Conservation (phyloP, 2,888 invertebrate species). For the Ecdyonurus torrentis region DNA sequence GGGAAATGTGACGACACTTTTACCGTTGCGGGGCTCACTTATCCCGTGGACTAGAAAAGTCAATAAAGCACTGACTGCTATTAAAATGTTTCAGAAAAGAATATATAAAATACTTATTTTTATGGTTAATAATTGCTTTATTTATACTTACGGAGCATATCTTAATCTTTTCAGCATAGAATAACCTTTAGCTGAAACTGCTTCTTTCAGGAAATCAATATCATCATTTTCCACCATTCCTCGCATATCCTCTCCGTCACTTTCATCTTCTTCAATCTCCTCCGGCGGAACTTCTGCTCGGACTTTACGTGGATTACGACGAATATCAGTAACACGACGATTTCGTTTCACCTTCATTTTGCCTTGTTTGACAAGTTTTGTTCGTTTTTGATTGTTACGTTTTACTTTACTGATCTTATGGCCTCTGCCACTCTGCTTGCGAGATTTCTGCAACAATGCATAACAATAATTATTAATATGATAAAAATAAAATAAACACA, state of each 20-base stretch:
- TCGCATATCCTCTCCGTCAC: conserved; percentile 35
- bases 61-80: no score
- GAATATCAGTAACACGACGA: conserved; percentile 26
- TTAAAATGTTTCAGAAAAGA: neutral
- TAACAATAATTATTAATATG: no score
- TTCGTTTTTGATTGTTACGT: conserved; percentile 37
- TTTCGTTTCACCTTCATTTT: conserved; percentile 33
- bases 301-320: conserved; percentile 20
- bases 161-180: conserved; percentile 11
- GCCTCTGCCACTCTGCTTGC: conserved; percentile 30
- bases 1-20: no score
- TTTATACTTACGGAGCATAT: conserved; percentile 10
- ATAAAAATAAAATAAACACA: no score
- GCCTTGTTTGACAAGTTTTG: conserved; percentile 37
- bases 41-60: no score
- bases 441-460: neutral
- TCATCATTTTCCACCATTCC: conserved; percentile 42
- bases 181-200: conserved; percentile 26
- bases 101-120: neutral
- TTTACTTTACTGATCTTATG: conserved; percentile 36
- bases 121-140: neutral
- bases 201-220: conserved; percentile 31
- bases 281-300: conserved; percentile 13
- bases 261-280: conserved; percentile 30
- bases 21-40: no score